Conservation (phyloP, 2,113 vertebrate genomes). For the Corvus hawaiiensis region DNA sequence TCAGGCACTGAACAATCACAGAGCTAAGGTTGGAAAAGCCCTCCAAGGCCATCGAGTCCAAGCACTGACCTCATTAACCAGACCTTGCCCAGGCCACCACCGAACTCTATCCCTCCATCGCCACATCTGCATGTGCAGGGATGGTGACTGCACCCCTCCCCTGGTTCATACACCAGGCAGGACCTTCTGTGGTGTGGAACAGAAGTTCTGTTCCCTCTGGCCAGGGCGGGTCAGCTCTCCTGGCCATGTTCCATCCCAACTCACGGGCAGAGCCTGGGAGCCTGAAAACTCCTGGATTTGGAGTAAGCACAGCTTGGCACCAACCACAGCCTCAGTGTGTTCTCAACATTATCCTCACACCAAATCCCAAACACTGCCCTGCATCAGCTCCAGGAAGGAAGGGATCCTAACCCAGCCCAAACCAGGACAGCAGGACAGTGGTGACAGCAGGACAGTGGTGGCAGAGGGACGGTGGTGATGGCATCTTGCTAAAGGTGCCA, state of each 20-base stretch:
- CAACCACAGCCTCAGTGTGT: not conserved
- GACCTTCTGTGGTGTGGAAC: not conserved
- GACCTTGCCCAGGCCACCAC: not conserved
- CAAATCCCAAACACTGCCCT: not conserved
- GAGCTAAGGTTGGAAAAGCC: not conserved
- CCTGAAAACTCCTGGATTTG: not conserved
- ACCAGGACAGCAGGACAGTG: not conserved
- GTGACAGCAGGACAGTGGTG: not conserved
- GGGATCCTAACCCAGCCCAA: not conserved
- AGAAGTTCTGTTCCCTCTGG: not conserved
- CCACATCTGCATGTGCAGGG: not conserved
- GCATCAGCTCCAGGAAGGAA: not conserved
- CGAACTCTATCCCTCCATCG: not conserved
- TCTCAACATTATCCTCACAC: rapidly evolving
- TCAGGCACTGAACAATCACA: not conserved
- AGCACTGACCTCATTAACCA: not conserved
- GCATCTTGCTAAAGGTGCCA: not conserved
- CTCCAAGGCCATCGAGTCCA: not conserved
- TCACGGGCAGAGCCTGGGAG: not conserved
- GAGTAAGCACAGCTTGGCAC: not conserved
- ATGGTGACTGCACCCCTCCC: not conserved
- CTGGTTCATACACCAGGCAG: not conserved
- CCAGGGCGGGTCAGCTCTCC: not conserved
- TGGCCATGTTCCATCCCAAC: not conserved
- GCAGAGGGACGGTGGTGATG: not conserved